phyloP scores from a whole-genome alignment of 2,113 vertebrate species.

The Urocynchramus pylzowi region DNA sequence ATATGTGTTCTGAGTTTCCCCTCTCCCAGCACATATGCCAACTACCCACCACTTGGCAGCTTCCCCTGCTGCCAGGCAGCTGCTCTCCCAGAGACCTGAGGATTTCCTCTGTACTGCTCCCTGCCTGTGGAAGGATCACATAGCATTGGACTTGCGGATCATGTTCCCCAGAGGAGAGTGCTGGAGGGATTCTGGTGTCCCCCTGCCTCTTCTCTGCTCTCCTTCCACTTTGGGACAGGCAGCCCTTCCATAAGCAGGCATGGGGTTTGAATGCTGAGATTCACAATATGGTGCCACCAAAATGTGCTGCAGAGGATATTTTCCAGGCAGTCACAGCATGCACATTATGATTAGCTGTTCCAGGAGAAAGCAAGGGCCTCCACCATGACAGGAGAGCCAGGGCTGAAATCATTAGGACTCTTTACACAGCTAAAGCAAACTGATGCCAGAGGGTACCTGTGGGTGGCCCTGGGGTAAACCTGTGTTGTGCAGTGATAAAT shows the following conservation, averaged over 20 bases:
- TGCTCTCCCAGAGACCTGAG: background rate
- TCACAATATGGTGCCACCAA: background rate
- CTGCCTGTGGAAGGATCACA: background rate
- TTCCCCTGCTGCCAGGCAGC: conserved; percentile 40
- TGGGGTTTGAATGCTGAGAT: background rate
- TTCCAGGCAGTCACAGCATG: background rate
- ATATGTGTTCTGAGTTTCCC: conserved; percentile 9
- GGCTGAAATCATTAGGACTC: background rate
- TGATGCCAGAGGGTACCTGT: background rate
- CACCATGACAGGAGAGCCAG: background rate
- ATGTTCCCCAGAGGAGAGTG: background rate
- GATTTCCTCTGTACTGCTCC: background rate
- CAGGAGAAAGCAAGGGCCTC: background rate
- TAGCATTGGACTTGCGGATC: background rate
- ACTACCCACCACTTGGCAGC: conserved; percentile 57
- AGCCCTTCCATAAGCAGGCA: background rate
- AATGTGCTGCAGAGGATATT: background rate
- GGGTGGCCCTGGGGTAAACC: background rate
- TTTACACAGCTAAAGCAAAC: background rate
- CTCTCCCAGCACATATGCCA: conserved; percentile 31
- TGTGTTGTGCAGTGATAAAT: background rate
- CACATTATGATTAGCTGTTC: background rate
- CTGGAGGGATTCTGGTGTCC: background rate
- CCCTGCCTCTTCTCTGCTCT: rapidly evolving
- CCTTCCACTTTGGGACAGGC: background rate